Conservation (phyloP, 2,888 invertebrate species). For the Eupsilia transversa region DNA sequence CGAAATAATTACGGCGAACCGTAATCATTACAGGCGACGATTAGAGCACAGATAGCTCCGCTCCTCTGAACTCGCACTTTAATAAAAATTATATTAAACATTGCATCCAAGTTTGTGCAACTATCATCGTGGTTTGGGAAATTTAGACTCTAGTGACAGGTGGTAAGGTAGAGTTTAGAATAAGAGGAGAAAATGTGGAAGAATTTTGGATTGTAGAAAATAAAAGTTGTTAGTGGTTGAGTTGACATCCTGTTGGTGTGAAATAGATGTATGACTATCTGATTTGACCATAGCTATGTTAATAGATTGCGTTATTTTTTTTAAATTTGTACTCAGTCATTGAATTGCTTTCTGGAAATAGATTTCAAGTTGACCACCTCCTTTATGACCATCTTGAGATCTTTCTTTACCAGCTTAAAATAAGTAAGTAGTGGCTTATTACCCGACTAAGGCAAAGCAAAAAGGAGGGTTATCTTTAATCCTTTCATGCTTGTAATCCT, state of each 20-base stretch:
- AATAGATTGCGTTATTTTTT: too few species aligned
- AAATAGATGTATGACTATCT: background rate
- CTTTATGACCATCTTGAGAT: background rate
- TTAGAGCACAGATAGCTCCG: conserved; percentile 86
- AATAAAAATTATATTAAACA: conserved; percentile 89
- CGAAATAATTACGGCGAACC: conserved; percentile 88
- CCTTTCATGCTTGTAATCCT: too few species aligned
- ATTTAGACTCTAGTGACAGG: conserved; percentile 11
- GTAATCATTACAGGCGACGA: conserved; percentile 88
- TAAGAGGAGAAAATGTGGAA: background rate
- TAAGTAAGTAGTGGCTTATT: too few species aligned
- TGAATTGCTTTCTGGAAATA: too few species aligned
- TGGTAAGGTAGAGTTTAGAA: conserved; percentile 13
- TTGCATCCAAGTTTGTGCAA: conserved; percentile 75
- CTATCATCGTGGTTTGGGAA: conserved; percentile 42
- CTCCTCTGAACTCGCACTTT: conserved; percentile 86
- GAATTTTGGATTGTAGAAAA: conserved; percentile 45
- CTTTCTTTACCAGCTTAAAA: too few species aligned
- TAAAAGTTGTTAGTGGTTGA: conserved; percentile 20
- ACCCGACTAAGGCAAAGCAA: too few species aligned
- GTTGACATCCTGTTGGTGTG: conserved; percentile 34
- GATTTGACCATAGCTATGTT: background rate
- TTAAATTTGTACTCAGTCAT: background rate
- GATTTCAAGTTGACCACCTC: background rate
- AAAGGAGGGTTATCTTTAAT: too few species aligned